Conservation (phyloP, 2,888 invertebrate genomes). For the Idaea biselata region DNA sequence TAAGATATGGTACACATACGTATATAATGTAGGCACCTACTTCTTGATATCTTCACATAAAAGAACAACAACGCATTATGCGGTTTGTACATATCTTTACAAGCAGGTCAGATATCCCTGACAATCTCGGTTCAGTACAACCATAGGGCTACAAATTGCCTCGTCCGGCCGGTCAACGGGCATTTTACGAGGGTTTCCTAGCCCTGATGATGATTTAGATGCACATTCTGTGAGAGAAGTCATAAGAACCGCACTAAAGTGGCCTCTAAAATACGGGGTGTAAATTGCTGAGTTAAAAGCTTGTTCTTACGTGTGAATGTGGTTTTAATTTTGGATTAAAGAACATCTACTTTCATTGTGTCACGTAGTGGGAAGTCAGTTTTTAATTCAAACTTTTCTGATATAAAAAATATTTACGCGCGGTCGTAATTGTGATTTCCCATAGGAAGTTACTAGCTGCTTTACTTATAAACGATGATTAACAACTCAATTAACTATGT, state of each 20-base stretch:
- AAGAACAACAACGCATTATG: background rate
- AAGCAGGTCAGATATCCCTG: slow-evolving; percentile 22
- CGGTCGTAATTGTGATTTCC: no score
- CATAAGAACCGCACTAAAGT: slow-evolving; percentile 1
- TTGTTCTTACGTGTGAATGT: slow-evolving; percentile 2
- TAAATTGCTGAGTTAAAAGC: background rate
- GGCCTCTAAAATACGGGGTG: slow-evolving; percentile 4
- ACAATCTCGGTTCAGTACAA: slow-evolving; percentile 26
- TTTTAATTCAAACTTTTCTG: background rate
- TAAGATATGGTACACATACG: no score
- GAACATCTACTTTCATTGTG: background rate
- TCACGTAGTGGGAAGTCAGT: background rate
- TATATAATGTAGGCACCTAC: no score
- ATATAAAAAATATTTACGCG: no score
- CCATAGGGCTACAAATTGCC: slow-evolving; percentile 35
- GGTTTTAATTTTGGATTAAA: background rate
- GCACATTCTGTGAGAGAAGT: slow-evolving; percentile 35
- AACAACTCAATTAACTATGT: no score
- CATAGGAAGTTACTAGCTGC: no score
- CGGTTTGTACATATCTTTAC: slow-evolving; percentile 8
- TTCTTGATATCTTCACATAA: no score
- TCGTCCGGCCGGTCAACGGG: slow-evolving; percentile 59
- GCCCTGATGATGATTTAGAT: slow-evolving; percentile 78
- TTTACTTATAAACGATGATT: no score
- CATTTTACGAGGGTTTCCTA: slow-evolving; percentile 72